These are phyloP conservation scores for Eristalis pertinax DNA, from an alignment of 2,888 invertebrate genomes.

Conservation along the genomic window DNA sequence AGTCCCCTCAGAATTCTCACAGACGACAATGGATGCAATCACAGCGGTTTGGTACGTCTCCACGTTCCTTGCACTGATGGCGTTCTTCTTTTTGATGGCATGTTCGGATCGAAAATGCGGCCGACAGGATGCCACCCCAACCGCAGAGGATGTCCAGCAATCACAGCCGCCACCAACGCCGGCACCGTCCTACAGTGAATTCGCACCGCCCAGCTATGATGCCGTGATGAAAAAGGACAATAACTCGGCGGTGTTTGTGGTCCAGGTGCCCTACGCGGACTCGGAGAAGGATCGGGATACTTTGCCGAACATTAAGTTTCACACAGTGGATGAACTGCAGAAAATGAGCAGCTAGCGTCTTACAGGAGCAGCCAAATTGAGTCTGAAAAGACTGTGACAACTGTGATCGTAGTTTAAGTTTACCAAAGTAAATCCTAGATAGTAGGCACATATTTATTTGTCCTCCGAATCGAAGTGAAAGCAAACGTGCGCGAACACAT, in stretches of 20 bases:
- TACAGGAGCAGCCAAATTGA: constrained; percentile 8
- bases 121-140: not conserved
- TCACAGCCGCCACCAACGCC: constrained; percentile 77
- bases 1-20: constrained; percentile 75
- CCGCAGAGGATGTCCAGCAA: constrained; percentile 16
- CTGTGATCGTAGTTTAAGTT: constrained; percentile 64
- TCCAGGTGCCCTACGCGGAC: constrained; percentile 75
- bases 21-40: constrained; percentile 80
- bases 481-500: not conserved
- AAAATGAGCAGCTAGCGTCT: constrained; percentile 72
- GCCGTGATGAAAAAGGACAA: constrained; percentile 78
- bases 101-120: constrained; percentile 80
- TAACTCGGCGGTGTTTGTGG: constrained; percentile 78
- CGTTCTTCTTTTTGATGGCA: constrained; percentile 81
- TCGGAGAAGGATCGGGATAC: constrained; percentile 57
- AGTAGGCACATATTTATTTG: constrained; percentile 15
- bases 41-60: constrained; percentile 81
- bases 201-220: constrained; percentile 81
- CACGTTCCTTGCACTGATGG: constrained; percentile 80
- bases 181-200: constrained; percentile 80
- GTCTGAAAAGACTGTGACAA: constrained; percentile 36
- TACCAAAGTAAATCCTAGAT: constrained; percentile 24
- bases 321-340: constrained; percentile 78
- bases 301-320: constrained; percentile 74
- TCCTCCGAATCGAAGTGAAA: constrained; percentile 15